A percentile compares a stretch with the other conserved stretches of the same genome.
These are phyloP conservation scores for Magallana gigas DNA, from an alignment of 1,140 invertebrate genomes.

Conservation along the genomic window DNA sequence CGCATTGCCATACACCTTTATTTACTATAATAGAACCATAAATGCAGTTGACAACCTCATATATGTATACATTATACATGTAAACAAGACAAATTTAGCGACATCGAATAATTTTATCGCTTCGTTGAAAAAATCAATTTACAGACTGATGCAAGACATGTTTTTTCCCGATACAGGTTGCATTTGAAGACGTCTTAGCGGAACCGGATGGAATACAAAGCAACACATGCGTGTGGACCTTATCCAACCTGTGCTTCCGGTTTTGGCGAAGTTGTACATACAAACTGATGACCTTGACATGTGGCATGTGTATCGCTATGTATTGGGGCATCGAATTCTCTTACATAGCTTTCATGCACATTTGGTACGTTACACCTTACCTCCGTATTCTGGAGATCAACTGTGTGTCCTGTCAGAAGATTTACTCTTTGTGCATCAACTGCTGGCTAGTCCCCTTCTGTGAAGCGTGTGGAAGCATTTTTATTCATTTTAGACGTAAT, in stretches of 20 bases:
- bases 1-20: no score
- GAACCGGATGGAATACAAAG: conserved; percentile 88
- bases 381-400: conserved; percentile 80
- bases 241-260: conserved; percentile 86
- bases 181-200: conserved; percentile 88
- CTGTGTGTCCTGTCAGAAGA: conserved; percentile 83
- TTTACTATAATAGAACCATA: no score
- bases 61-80: no score
- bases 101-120: no score
- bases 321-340: conserved; percentile 87
- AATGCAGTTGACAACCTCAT: no score
- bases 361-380: conserved; percentile 76
- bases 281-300: conserved; percentile 84
- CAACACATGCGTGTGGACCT: conserved; percentile 87
- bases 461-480: conserved; percentile 59
- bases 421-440: conserved; percentile 81
- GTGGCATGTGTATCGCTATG: conserved; percentile 85
- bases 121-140: no score
- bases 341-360: conserved; percentile 84
- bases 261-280: conserved; percentile 86
- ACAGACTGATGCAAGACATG: no score
- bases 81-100: no score
- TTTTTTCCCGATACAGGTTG: no score
- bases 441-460: conserved; percentile 64
- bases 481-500: not conserved